Evolutionary conservation across 2,888 invertebrate genomes (phyloP).

Genomic region (Criorhina ranunculi): DNA sequence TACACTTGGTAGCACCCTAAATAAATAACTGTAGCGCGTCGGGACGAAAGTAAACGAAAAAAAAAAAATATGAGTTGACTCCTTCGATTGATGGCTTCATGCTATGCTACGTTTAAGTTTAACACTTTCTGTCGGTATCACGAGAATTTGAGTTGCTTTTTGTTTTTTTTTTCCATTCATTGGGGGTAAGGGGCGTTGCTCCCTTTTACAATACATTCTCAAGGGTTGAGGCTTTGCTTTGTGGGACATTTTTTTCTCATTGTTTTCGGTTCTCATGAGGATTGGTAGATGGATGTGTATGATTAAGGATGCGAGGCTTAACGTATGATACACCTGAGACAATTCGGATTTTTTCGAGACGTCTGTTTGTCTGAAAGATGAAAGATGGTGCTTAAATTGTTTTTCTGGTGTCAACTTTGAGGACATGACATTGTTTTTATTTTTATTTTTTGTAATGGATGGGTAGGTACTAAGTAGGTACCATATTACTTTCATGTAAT

Average conservation of each 20-base stretch:
- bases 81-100: conserved; percentile 72
- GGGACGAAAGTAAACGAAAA: background rate
- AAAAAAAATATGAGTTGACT: conserved; percentile 55
- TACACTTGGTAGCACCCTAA: conserved; percentile 40
- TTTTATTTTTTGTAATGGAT: conserved; percentile 4
- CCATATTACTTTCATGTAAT: conserved; percentile 14
- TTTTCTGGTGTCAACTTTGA: conserved; percentile 45
- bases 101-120: conserved; percentile 63
- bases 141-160: conserved; percentile 21
- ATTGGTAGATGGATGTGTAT: conserved; percentile 41
- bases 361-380: background rate
- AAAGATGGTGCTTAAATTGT: conserved; percentile 26
- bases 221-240: conserved; percentile 8
- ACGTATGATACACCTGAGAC: conserved; percentile 63
- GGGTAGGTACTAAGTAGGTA: conserved; percentile 11
- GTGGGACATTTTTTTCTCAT: conserved; percentile 35
- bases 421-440: conserved; percentile 44
- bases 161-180: conserved; percentile 1
- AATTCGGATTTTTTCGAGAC: conserved; percentile 28
- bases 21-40: conserved; percentile 53
- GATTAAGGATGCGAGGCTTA: conserved; percentile 62
- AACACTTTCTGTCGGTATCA: conserved; percentile 38
- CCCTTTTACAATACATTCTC: conserved; percentile 10
- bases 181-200: background rate
- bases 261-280: background rate